Evolutionary conservation across 2,797 vertebrate species (phyloP).

Genomic region (Otolemur crassicaudatus): DNA sequence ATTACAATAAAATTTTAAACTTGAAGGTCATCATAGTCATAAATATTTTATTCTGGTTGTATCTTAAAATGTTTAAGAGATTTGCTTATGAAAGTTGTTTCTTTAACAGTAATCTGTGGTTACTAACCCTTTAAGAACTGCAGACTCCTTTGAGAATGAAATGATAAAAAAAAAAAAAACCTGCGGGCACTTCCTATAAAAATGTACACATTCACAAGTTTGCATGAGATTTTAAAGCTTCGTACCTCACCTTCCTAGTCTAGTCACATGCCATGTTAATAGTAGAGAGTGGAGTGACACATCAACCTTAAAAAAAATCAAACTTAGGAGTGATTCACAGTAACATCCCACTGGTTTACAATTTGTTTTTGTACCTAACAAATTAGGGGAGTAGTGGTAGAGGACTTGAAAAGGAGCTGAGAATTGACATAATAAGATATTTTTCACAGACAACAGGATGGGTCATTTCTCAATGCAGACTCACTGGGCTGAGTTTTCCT

Average conservation of each 20-base stretch:
- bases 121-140: constrained; percentile 21
- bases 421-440: not conserved
- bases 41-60: not conserved
- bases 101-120: not conserved
- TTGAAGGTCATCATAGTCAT: not conserved
- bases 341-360: not conserved
- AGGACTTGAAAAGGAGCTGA: constrained; percentile 29
- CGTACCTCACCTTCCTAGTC: not conserved
- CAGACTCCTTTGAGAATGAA: not conserved
- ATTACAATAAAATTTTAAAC: constrained; percentile 45
- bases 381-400: not conserved
- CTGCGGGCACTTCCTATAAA: constrained; percentile 19
- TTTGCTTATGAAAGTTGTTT: constrained; percentile 41
- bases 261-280: not conserved
- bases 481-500: not conserved
- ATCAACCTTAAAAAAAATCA: not conserved
- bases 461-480: not conserved
- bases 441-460: constrained; percentile 15
- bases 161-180: not conserved
- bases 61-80: constrained; percentile 12
- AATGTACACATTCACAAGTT: not conserved
- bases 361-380: constrained; percentile 36
- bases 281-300: not conserved
- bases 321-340: not conserved
- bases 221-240: constrained; percentile 41